Base-by-base conservation (phyloP, 2,113 vertebrate genomes). In the Ancistrus triradiatus region DNA sequence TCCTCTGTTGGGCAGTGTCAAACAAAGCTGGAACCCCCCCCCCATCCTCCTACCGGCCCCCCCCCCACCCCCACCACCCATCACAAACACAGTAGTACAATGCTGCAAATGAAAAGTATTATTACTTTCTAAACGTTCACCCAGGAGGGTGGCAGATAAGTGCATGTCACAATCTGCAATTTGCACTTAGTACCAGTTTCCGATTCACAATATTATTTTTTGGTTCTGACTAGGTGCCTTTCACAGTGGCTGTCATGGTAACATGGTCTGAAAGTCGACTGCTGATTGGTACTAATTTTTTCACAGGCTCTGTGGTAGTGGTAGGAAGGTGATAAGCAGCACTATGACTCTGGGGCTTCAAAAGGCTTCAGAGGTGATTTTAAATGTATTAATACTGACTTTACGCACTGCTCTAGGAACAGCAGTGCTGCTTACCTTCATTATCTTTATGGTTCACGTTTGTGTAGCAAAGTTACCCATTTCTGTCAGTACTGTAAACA, bases 221-320 rank as follows among this genome's bases (percentile, higher is more conserved):
- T 81, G 55, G 74, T 85, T 78, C 75, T 81, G 77, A 87, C 76
- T 79, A 80, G 86, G 80, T 55, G 79, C 80, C 81, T 86, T 86
- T 88, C 84, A 86, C 74, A 69, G 74, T 63, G 70, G 86, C 86
- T 88, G 84, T 86, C 86, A 89, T 90, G 87, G 87, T 80, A 90
- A 89, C 87, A 1, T 82, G 81, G 77, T 72, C 78, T 87, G 83
- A 85, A 84, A 87, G 83, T 84, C 83, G 46, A 73, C 68, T 82
- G 74, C 83, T 80, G 82, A 86, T 84, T 70, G 81, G 86, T 88
- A 86, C 83, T 85, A 86, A 81, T 87, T 88, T 84, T 74, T 86
- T 81, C 81, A 83, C 80, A 85, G 81, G 75, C 78, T 80, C 77
- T 66, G 74, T 75, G 74, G 79, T 80, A 83, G 81, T 81, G 79